Evolutionary conservation across 2,888 invertebrate genomes (phyloP), one percentile per base, ranked within the genome.

Genomic region (Trypoxylon attenuatum): DNA sequence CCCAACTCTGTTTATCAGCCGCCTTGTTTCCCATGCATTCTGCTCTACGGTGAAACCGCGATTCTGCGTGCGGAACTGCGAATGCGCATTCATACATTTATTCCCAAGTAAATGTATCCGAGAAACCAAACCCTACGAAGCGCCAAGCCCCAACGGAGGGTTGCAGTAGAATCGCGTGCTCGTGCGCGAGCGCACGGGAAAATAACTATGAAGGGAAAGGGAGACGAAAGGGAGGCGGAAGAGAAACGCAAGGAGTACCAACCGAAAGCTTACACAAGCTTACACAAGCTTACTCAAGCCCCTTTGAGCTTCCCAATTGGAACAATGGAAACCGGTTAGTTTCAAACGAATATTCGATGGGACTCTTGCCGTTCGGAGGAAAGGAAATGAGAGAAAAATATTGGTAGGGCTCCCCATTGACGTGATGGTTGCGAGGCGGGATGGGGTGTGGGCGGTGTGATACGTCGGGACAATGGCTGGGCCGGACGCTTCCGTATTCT

Each of bases 341-440:
- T 71, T 55, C 69, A 71, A 71, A 71, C 65, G 72, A 65, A 72
- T 71, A 71, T 69, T 71, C 71, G 72, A 71, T 71, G 55, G 66
- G 58, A 65, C 69, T 71, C 55, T 19, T 46, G 41, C 18, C 59
- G 22, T 50, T 53, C 53, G 49, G 19, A n/a, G n/a, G 33, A 19
- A 66, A 61, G 43, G 60, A 54, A 50, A 68, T 51, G 61, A 38
- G 59, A 66, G 66, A 66, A 66, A 60, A 61, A 68, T 66, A 66
- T 68, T 61, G 66, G 56, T 16, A 51, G 38, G 49, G 52, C 46
- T 61, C 53, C 53, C 56, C n/a, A 13, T 68, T 66, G 59, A 52
- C 38, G 51, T 43, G 66, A 46, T 45, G 33, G 10, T 33, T 5
- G 13, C 33, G 13, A 5, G n/a, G n/a, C n/a, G n/a, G n/a, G n/a